Evolutionary conservation across 2,797 vertebrate species (phyloP), one percentile per base, ranked within the genome.

Genomic region (Nannoperca obscura): DNA sequence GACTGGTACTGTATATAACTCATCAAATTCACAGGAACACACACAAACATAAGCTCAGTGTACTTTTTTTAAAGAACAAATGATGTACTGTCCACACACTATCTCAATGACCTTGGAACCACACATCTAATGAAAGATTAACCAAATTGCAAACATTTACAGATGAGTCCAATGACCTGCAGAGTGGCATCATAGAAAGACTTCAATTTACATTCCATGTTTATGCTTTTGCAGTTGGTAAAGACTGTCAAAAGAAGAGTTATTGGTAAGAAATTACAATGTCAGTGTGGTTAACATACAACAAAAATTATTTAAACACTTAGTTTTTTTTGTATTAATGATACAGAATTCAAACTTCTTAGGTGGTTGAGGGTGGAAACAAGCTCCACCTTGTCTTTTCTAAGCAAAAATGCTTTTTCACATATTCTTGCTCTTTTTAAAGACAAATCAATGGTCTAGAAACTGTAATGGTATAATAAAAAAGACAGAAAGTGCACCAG

Each of bases 121-220:
- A 50, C 8, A 2, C 6, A 72, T 79, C 3, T 27, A 87, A 86
- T 85, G 11, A 90, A 84, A 88, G 59, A 93, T 93, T 94, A 93
- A 91, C 93, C 63, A 52, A 59, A 66, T 2, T 10, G 58, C 72
- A 94, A 94, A 93, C 89, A 93, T 92, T 93, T 84, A 79, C 78
- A 68, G 49, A 75, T 34, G 52, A 76, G 85, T 77, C 14, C 82
- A 81, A 24, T 67, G 82, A 86, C 60, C 80, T 44, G 0, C 14
- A 64, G 22, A 24, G 14, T 2, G 27, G n/a, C 30, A 63, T 42
- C 57, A 32, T 1, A 54, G 36, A 46, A 10, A 42, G 0, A 53
- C 30, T 11, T 27, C 2, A 58, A 15, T 40, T n/a, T 2, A n/a
- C 7, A 24, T 22, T 58, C 5, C 0, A 15, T 50, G 46, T 71